A percentile compares a stretch with the other conserved stretches of the same genome.
Evolutionary conservation across 2,888 invertebrate genomes (phyloP).

Genomic region (Chloroclystis v-ata): DNA sequence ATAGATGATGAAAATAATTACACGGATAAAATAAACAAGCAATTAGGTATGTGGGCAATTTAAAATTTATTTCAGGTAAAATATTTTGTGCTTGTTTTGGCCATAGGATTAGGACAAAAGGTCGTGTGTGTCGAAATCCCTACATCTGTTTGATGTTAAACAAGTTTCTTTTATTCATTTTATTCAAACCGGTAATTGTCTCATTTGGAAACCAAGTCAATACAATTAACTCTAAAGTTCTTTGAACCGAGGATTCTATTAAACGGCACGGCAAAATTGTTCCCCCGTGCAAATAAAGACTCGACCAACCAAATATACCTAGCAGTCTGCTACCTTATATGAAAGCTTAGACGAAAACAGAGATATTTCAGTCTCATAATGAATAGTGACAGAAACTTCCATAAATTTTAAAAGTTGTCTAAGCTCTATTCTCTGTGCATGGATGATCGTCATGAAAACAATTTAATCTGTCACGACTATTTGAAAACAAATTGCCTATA

Average conservation of each 20-base stretch:
- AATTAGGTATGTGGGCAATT: no score
- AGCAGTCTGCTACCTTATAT: neutral
- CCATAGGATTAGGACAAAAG: no score
- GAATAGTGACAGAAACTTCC: neutral
- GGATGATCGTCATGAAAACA: no score
- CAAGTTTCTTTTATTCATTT: neutral
- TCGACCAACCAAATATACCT: neutral
- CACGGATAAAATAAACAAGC: no score
- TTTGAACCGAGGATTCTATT: neutral
- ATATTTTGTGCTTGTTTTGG: no score
- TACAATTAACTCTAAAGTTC: slow-evolving; percentile 2
- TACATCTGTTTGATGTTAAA: no score
- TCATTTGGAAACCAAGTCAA: neutral
- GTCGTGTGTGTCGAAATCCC: no score
- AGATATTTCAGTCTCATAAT: neutral
- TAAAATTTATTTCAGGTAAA: no score
- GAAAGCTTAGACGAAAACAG: slow-evolving; percentile 2
- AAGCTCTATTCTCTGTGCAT: no score
- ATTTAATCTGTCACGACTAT: no score
- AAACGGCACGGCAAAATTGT: neutral
- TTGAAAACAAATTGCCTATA: no score
- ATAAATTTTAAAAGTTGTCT: neutral
- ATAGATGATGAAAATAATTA: no score
- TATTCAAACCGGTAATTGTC: neutral
- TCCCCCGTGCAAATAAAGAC: neutral